Evolutionary conservation across 2,797 vertebrate species (phyloP).

Genomic region (Sebastes kiyomatsui): DNA sequence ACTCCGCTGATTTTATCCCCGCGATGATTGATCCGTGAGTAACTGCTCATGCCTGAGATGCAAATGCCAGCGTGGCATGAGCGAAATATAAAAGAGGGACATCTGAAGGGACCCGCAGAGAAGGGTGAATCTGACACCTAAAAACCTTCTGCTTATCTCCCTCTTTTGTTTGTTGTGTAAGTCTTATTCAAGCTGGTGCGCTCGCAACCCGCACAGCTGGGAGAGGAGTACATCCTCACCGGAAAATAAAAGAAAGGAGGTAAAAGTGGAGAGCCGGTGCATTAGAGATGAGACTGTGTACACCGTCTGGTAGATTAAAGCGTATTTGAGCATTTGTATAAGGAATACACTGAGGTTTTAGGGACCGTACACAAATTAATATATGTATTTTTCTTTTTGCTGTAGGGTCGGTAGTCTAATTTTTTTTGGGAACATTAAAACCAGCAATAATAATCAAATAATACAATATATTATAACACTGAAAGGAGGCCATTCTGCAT

Average conservation of each 20-base stretch:
- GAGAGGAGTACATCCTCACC: background rate
- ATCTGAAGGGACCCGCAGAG: constrained; percentile 12
- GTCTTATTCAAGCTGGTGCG: background rate
- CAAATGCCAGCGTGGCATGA: constrained; percentile 51
- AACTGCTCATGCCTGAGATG: constrained; percentile 43
- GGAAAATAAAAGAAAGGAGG: constrained; percentile 19
- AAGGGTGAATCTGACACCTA: constrained; percentile 6
- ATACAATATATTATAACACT: rapidly evolving
- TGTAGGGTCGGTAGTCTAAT: background rate
- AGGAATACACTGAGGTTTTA: background rate
- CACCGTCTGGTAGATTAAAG: background rate
- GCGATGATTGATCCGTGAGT: constrained; percentile 48
- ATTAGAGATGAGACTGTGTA: constrained; percentile 8
- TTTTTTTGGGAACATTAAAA: too few relatives aligned
- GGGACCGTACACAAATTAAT: background rate
- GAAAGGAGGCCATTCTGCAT: rapidly evolving
- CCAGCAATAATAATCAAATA: too few relatives aligned
- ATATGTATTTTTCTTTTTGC: background rate
- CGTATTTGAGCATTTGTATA: background rate
- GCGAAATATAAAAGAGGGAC: constrained; percentile 46
- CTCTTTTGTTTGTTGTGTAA: constrained; percentile 2
- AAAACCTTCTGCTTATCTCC: constrained; percentile 27
- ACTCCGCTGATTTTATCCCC: constrained; percentile 8
- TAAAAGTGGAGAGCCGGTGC: background rate
- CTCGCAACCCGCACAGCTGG: background rate